Evolutionary conservation across 1,140 invertebrate genomes (phyloP).

Genomic region (Drosophila persimilis): DNA sequence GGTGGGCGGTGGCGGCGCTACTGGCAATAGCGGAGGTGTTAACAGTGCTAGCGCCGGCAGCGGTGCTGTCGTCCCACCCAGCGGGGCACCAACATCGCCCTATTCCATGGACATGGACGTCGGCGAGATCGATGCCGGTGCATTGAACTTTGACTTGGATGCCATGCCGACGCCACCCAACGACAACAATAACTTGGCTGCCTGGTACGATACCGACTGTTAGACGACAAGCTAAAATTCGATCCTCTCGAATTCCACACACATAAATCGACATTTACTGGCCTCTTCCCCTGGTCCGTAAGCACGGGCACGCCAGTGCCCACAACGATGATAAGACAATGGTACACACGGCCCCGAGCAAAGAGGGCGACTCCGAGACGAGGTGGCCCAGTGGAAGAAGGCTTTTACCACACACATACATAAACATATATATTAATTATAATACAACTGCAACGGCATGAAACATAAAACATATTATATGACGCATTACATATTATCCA

Average conservation of each 20-base stretch:
- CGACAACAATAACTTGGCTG: constrained; percentile 94
- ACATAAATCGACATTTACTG: constrained; percentile 7
- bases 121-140: constrained; percentile 88
- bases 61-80: constrained; percentile 85
- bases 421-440: constrained; percentile 52
- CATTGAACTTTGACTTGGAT: constrained; percentile 93
- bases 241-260: constrained; percentile 23
- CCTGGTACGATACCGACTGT: constrained; percentile 98
- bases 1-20: constrained; percentile 77
- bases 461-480: constrained; percentile 53
- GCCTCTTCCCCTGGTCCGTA: constrained; percentile 22
- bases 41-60: constrained; percentile 83
- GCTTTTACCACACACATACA: constrained; percentile 25
- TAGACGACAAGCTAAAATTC: constrained; percentile 83
- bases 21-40: constrained; percentile 60
- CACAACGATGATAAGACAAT: too few species aligned
- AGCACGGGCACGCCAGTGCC: background rate
- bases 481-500: constrained; percentile 65
- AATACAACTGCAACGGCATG: constrained; percentile 37
- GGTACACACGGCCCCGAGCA: background rate
- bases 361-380: too few species aligned
- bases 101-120: constrained; percentile 94
- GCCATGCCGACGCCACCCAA: constrained; percentile 93
- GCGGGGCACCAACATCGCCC: constrained; percentile 85
- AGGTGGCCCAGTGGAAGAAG: constrained; percentile 25